These are phyloP conservation scores for Mus spicilegus DNA, from an alignment of 2,113 vertebrate genomes.

Conservation along the genomic window DNA sequence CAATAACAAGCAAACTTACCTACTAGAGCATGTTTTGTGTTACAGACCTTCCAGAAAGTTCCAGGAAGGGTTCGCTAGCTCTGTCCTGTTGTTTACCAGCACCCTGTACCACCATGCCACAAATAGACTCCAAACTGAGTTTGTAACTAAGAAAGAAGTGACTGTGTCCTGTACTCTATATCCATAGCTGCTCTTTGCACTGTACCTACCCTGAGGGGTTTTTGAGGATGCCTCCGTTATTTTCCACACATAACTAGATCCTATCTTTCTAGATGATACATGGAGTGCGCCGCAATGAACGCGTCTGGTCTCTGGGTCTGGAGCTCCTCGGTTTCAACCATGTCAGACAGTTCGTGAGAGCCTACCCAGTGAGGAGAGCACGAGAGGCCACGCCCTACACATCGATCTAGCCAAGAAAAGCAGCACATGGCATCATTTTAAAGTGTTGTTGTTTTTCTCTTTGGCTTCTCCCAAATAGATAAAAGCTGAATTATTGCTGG, in stretches of 20 bases:
- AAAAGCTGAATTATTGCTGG: slow-evolving; percentile 70
- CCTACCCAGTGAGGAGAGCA: background rate
- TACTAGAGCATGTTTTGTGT: background rate
- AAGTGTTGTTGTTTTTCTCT: slow-evolving; percentile 36
- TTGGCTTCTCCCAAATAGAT: slow-evolving; percentile 58
- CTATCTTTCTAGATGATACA: slow-evolving; percentile 1
- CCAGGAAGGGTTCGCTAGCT: background rate
- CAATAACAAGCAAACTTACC: background rate
- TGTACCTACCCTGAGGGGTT: background rate
- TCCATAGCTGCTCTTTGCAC: background rate
- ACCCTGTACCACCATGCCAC: background rate
- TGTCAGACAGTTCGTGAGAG: background rate
- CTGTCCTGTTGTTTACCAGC: background rate
- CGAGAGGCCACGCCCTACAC: background rate
- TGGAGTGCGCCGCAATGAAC: slow-evolving; percentile 9
- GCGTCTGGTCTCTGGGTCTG: background rate
- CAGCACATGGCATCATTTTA: slow-evolving; percentile 13
- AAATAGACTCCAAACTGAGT: background rate
- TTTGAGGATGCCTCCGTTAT: background rate
- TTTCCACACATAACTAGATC: background rate
- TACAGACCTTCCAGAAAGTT: background rate
- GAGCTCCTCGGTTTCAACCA: background rate
- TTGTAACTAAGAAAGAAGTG: background rate
- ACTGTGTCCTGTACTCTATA: background rate
- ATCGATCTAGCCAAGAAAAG: slow-evolving; percentile 69